Evolutionary conservation across 2,113 vertebrate species (phyloP).

Genomic region (Nycticorax nycticorax): DNA sequence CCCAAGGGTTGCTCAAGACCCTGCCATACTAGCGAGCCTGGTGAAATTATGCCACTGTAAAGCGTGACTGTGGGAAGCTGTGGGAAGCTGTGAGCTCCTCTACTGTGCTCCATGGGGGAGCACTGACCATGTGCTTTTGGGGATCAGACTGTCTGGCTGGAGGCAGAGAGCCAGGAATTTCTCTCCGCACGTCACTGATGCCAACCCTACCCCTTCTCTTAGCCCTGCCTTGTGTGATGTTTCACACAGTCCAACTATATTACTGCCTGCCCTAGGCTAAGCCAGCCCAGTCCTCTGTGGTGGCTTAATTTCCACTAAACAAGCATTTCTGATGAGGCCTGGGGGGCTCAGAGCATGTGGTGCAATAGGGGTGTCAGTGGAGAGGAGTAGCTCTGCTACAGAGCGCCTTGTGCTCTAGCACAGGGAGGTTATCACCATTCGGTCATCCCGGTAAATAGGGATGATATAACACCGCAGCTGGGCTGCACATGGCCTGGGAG

Average conservation of each 20-base stretch:
- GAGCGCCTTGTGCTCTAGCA: background rate
- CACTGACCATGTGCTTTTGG: background rate
- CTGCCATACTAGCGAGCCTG: background rate
- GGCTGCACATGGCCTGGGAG: background rate
- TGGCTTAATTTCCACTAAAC: background rate
- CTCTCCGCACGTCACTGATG: rapidly evolving
- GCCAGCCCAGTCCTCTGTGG: background rate
- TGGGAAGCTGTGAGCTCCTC: background rate
- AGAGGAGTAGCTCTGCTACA: background rate
- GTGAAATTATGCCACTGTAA: background rate
- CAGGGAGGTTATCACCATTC: background rate
- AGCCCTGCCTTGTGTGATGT: background rate
- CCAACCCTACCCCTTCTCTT: background rate
- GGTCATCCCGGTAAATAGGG: background rate
- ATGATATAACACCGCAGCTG: background rate
- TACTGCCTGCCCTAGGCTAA: background rate
- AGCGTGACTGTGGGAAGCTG: background rate
- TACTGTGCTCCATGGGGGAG: background rate
- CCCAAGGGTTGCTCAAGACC: background rate
- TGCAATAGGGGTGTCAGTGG: background rate
- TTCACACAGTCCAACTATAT: background rate
- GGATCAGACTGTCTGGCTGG: background rate
- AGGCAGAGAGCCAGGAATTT: background rate
- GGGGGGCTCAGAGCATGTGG: background rate
- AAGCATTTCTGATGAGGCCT: background rate